These are phyloP conservation scores for Toxostoma redivivum DNA, from an alignment of 2,113 vertebrate genomes.

Conservation along the genomic window DNA sequence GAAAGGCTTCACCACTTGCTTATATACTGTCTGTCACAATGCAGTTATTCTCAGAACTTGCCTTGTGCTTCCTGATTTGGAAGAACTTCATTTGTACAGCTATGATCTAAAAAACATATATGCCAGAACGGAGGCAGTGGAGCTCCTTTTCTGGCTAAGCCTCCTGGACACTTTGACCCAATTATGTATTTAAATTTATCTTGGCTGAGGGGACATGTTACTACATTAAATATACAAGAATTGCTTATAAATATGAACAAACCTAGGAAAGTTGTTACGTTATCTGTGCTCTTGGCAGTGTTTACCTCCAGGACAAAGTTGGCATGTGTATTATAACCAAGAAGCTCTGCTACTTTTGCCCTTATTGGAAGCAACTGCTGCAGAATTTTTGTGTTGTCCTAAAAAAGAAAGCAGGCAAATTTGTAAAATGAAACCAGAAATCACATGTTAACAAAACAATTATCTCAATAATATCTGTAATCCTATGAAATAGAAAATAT, in stretches of 20 bases:
- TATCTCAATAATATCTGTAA: neutral
- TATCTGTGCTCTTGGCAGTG: conserved; percentile 87
- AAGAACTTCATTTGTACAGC: neutral
- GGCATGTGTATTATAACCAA: conserved; percentile 87
- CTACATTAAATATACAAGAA: neutral
- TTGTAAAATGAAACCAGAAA: neutral
- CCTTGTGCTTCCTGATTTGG: neutral
- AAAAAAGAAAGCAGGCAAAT: neutral
- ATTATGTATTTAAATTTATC: neutral
- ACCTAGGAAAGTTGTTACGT: conserved; percentile 86
- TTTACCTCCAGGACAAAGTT: conserved; percentile 92
- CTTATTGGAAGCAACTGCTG: conserved; percentile 84
- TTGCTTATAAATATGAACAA: conserved; percentile 22
- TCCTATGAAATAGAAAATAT: neutral
- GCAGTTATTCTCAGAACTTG: neutral
- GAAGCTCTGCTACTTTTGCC: conserved; percentile 82
- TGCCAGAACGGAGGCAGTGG: neutral
- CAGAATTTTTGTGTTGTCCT: conserved; percentile 90
- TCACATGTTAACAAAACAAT: neutral
- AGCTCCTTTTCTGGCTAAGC: neutral
- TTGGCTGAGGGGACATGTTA: neutral
- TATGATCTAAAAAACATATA: neutral
- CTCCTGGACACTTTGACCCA: neutral
- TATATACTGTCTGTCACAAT: neutral
- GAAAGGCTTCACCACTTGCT: neutral